Evolutionary conservation across 2,888 invertebrate species (phyloP), one percentile per base, ranked within the genome.

Genomic region (Lepidonotus clava): DNA sequence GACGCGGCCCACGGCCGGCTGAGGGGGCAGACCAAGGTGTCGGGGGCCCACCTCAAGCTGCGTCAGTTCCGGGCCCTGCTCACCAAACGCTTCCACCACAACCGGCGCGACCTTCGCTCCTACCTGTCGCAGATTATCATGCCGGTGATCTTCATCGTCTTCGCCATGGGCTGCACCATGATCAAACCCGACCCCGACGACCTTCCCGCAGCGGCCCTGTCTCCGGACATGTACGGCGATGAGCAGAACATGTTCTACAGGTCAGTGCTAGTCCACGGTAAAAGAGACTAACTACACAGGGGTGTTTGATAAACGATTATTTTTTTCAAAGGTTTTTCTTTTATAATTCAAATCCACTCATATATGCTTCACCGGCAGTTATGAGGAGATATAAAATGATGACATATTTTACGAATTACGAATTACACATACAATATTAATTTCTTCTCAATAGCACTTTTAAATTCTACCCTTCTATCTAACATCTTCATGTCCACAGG

Each of bases 61-160:
- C 86, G 88, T n/a, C 92, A 92, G 86, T 90, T 93, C 56, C 76
- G 85, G 11, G 93, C 93, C 6, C 89, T 95, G n/a, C 85, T 94
- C 11, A 87, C 90, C 4, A 94, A 95, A 88, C 91, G 95, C 0
- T 92, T 92, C 86, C 92, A 93, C 87, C 94, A 94, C 90, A 93
- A 93, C 86, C 90, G 91, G 1, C 90, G 94, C 32, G 92, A 94
- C 89, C 93, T 93, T 92, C 89, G 92, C 40, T 90, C 92, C 87
- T 89, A 92, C 40, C 21, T 94, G 24, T 91, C 92, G 1, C 89
- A 92, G 28, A 86, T 95, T 18, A 38, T 94, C 28, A 89, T 95
- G 83, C 95, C 95, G 0, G 90, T 93, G 76, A 11, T 94, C 2
- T 92, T 94, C 86, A 92, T 95, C 40, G 90, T 93, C 14, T 88